Evolutionary conservation across 2,888 invertebrate species (phyloP).

Genomic region (Synanthedon vespiformis): DNA sequence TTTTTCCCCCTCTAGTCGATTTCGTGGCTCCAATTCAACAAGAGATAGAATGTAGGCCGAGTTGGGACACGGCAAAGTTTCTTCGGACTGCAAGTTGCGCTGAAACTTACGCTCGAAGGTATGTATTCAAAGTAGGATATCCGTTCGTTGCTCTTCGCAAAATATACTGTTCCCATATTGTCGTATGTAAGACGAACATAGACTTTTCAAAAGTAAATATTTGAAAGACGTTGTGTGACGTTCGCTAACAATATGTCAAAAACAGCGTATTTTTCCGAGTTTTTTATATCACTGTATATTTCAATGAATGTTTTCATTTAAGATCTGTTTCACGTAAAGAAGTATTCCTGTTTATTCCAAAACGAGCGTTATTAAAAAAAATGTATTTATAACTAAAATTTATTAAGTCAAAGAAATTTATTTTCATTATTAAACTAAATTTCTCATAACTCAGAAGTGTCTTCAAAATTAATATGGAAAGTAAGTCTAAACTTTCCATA

Average conservation of each 20-base stretch:
- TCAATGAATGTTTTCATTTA: too few relatives aligned
- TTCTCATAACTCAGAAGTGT: too few relatives aligned
- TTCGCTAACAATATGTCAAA: neutral
- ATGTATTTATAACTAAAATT: too few relatives aligned
- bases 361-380: too few relatives aligned
- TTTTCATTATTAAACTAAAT: too few relatives aligned
- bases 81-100: conserved; percentile 9
- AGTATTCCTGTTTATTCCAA: too few relatives aligned
- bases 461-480: too few relatives aligned
- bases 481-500: too few relatives aligned
- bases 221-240: neutral
- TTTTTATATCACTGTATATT: too few relatives aligned
- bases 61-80: conserved; percentile 25
- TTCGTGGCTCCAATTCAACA: conserved; percentile 15
- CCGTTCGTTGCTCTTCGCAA: neutral
- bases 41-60: conserved; percentile 35
- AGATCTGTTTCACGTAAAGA: too few relatives aligned
- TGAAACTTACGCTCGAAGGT: neutral
- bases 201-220: neutral
- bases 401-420: too few relatives aligned
- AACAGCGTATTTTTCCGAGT: neutral
- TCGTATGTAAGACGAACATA: neutral
- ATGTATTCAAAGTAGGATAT: neutral
- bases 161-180: neutral
- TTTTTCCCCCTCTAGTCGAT: neutral